Evolutionary conservation across 2,888 invertebrate genomes (phyloP).

Genomic region (Patella caerulea): DNA sequence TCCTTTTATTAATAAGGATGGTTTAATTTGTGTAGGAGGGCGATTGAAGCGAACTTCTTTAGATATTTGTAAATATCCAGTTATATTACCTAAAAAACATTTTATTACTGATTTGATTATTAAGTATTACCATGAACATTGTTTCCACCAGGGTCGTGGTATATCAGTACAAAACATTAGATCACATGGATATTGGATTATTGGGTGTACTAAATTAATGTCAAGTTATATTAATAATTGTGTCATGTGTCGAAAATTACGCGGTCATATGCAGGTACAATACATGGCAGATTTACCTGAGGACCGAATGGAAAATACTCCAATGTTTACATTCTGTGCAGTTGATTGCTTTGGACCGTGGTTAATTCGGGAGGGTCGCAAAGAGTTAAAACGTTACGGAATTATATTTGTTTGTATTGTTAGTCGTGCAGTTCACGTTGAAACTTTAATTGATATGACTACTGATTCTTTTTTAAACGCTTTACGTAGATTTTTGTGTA

Average conservation of each 20-base stretch:
- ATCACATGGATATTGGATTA: background rate
- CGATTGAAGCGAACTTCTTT: conserved; percentile 23
- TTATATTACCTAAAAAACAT: conserved; percentile 24
- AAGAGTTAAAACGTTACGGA: conserved; percentile 9
- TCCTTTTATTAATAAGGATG: conserved; percentile 22
- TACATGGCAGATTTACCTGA: conserved; percentile 28
- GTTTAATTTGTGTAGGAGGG: conserved; percentile 33
- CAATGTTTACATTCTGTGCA: conserved; percentile 23
- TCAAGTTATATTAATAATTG: background rate
- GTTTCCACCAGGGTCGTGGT: background rate
- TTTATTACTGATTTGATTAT: conserved; percentile 22
- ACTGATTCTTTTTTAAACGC: conserved; percentile 24
- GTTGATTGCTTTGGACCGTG: conserved; percentile 29
- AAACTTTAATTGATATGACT: conserved; percentile 21
- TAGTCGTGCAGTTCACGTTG: conserved; percentile 49
- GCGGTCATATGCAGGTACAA: background rate
- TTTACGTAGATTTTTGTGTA: conserved; percentile 14
- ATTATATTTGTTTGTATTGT: no score
- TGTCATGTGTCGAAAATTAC: conserved; percentile 2
- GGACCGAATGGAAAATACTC: conserved; percentile 22
- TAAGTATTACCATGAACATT: background rate
- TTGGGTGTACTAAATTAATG: background rate
- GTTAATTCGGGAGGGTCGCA: conserved; percentile 17
- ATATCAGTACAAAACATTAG: background rate
- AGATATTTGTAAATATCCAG: conserved; percentile 27